These are phyloP conservation scores for Peromyscus eremicus DNA, from an alignment of 2,797 vertebrate species.

Conservation along the genomic window DNA sequence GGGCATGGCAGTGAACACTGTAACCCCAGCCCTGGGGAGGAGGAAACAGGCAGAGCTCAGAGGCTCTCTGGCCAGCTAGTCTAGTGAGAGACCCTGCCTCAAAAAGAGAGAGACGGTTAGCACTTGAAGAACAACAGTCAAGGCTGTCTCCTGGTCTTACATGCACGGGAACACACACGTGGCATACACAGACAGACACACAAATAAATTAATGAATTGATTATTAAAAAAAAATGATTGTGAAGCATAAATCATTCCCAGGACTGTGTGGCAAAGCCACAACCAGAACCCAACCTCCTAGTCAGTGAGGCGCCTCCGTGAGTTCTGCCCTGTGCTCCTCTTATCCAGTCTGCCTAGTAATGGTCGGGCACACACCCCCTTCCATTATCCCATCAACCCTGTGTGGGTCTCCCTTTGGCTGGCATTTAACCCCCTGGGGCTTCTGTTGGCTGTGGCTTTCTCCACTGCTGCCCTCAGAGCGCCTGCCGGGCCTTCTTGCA, in stretches of 20 bases:
- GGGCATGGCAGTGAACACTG: neutral
- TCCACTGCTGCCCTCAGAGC: conserved; percentile 39
- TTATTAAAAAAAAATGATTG: neutral
- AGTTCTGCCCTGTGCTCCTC: neutral
- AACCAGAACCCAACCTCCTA: neutral
- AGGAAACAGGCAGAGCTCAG: neutral
- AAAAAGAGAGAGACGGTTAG: neutral
- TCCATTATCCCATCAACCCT: conserved; percentile 71
- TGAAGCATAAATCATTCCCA: conserved; percentile 12
- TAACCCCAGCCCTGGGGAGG: neutral
- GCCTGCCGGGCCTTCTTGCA: conserved; percentile 71
- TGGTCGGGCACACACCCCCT: neutral
- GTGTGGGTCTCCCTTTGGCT: conserved; percentile 42
- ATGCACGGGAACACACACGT: neutral
- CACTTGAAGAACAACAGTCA: neutral
- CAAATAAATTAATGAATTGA: neutral
- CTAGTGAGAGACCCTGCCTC: neutral
- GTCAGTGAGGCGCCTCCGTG: neutral
- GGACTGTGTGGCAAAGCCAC: neutral
- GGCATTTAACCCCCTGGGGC: conserved; percentile 79
- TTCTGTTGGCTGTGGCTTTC: conserved; percentile 73
- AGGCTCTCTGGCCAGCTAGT: neutral
- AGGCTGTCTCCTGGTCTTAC: neutral
- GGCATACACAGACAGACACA: neutral
- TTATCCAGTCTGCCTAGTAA: conserved; percentile 64